Conservation (phyloP, 2,888 invertebrate genomes). For the Agrotis segetum region DNA sequence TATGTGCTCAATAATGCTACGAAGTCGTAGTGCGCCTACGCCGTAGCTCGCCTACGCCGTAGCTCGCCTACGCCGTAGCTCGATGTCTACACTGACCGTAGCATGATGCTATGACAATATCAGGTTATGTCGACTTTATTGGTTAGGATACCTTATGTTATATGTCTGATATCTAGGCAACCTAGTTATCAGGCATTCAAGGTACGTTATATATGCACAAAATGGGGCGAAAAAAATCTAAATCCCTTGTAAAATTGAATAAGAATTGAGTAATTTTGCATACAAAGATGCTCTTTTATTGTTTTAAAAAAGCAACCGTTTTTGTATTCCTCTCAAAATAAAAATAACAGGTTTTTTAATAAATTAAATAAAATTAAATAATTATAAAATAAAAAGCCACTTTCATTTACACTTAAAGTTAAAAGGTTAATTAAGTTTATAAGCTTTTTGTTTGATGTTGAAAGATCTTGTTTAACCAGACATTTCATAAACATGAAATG, state of each 20-base stretch:
- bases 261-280: no score
- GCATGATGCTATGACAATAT: background rate
- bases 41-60: conserved; percentile 15
- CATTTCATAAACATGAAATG: no score
- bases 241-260: no score
- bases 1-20: background rate
- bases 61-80: conserved; percentile 21
- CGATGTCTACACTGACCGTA: background rate
- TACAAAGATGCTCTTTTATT: background rate
- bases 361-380: no score
- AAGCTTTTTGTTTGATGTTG: conserved; percentile 10
- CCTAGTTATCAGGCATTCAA: no score
- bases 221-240: no score
- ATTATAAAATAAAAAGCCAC: background rate
- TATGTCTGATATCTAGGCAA: no score
- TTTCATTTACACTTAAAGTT: conserved; percentile 12
- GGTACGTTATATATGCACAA: no score
- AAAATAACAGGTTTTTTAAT: background rate
- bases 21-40: conserved; percentile 16
- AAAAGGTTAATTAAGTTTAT: conserved; percentile 7
- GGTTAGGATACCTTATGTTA: no score
- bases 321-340: background rate
- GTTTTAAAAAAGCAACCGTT: background rate
- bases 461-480: background rate
- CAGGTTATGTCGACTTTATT: background rate